phyloP scores from a whole-genome alignment of 2,888 invertebrate species.

The Agonum fuliginosum region DNA sequence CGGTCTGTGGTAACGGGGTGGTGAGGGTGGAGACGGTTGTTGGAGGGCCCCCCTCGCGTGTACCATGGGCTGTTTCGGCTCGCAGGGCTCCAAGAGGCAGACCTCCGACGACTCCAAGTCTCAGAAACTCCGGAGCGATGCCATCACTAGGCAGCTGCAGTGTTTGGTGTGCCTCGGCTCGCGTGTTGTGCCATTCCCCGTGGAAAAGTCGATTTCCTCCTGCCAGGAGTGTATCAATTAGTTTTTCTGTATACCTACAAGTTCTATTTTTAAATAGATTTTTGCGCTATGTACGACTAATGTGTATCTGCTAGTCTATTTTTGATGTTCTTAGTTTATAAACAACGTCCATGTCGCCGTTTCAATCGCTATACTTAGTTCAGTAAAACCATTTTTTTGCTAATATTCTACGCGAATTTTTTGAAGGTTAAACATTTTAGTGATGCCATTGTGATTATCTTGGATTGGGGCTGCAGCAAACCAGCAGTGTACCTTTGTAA shows the following conservation, averaged over 20 bases:
- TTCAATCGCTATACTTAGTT: slow-evolving; percentile 68
- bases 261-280: slow-evolving; percentile 72
- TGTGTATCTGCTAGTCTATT: slow-evolving; percentile 72
- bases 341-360: slow-evolving; percentile 70
- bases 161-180: slow-evolving; percentile 59
- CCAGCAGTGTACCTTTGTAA: slow-evolving; percentile 39
- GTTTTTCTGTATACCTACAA: slow-evolving; percentile 71
- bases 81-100: slow-evolving; percentile 72
- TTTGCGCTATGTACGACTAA: slow-evolving; percentile 71
- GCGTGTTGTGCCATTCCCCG: slow-evolving; percentile 56
- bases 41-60: slow-evolving; percentile 79
- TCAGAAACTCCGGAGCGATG: slow-evolving; percentile 97
- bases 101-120: slow-evolving; percentile 88
- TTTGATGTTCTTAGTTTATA: slow-evolving; percentile 71
- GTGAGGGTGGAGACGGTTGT: slow-evolving; percentile 74
- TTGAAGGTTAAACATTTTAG: slow-evolving; percentile 58
- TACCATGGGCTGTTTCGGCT: slow-evolving; percentile 95
- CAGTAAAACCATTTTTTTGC: slow-evolving; percentile 71
- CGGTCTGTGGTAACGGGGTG: slow-evolving; percentile 29
- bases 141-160: slow-evolving; percentile 98
- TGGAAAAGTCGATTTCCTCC: slow-evolving; percentile 69
- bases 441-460: slow-evolving; percentile 54
- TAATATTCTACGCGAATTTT: slow-evolving; percentile 56
- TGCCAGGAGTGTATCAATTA: slow-evolving; percentile 71
- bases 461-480: slow-evolving; percentile 44